These are phyloP conservation scores for Lophura nycthemera DNA, from an alignment of 2,113 vertebrate species.

Conservation along the genomic window DNA sequence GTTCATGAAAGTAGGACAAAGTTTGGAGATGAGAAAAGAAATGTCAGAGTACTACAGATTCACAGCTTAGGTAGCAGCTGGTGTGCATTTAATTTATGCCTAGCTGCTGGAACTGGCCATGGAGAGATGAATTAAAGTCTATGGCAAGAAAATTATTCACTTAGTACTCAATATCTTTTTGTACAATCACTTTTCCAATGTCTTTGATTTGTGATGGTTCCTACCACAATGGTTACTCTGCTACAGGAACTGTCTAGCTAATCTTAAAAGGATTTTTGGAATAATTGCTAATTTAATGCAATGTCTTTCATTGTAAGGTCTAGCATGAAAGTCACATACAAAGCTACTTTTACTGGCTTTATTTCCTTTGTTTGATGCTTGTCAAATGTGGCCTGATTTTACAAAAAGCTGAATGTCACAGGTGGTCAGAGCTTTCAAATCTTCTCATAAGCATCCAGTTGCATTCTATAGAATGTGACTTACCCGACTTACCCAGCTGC, in stretches of 20 bases:
- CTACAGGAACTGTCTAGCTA: neutral
- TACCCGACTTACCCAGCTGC: neutral
- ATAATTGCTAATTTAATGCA: neutral
- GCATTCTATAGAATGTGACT: neutral
- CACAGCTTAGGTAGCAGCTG: neutral
- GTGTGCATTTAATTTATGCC: neutral
- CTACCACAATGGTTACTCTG: neutral
- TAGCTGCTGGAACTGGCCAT: neutral
- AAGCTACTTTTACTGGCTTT: neutral
- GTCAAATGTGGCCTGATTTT: neutral
- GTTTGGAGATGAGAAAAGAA: neutral
- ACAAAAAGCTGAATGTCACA: neutral
- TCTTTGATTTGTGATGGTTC: neutral
- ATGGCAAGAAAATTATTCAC: neutral
- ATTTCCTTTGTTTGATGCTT: neutral
- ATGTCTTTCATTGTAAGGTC: neutral
- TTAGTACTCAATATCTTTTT: neutral
- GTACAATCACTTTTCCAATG: neutral
- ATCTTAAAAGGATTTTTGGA: neutral
- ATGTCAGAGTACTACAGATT: neutral
- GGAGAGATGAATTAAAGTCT: neutral
- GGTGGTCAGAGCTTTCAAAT: neutral
- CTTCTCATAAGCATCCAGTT: neutral
- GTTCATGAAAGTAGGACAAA: neutral
- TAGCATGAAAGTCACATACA: neutral